A percentile compares a stretch with the other conserved stretches of the same genome.
Evolutionary conservation across 2,797 vertebrate species (phyloP).

Genomic region (Taeniopygia guttata): DNA sequence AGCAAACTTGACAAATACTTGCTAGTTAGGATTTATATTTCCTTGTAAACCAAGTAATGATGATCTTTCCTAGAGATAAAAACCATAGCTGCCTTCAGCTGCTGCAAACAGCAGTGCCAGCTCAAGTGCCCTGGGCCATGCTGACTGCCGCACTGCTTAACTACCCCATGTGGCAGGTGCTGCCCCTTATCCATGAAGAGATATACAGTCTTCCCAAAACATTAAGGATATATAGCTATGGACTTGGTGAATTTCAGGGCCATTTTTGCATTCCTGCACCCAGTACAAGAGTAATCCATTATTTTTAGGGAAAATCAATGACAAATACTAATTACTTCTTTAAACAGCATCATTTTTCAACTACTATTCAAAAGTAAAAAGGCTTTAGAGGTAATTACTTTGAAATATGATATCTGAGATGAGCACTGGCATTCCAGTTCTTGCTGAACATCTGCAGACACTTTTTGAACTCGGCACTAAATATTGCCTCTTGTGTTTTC

Average conservation of each 20-base stretch:
- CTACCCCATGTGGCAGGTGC: fast-evolving
- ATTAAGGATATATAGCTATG: background rate
- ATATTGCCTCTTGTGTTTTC: background rate
- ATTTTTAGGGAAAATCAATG: background rate
- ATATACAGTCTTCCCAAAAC: background rate
- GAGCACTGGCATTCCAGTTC: background rate
- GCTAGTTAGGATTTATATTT: background rate
- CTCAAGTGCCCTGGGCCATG: fast-evolving
- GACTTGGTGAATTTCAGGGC: background rate
- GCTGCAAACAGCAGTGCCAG: background rate
- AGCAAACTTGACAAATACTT: background rate
- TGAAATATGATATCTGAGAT: background rate
- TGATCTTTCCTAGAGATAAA: background rate
- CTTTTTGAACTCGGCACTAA: background rate
- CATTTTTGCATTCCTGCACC: background rate
- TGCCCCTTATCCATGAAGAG: background rate
- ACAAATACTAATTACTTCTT: constrained; percentile 24
- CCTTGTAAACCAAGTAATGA: background rate
- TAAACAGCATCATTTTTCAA: background rate
- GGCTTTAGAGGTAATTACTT: constrained; percentile 14
- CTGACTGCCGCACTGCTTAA: fast-evolving
- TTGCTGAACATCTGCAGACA: background rate
- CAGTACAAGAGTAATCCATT: background rate
- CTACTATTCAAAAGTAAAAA: background rate
- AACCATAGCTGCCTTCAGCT: background rate